These are phyloP conservation scores for Micromesistius poutassou DNA, from an alignment of 2,797 vertebrate genomes.

Conservation along the genomic window DNA sequence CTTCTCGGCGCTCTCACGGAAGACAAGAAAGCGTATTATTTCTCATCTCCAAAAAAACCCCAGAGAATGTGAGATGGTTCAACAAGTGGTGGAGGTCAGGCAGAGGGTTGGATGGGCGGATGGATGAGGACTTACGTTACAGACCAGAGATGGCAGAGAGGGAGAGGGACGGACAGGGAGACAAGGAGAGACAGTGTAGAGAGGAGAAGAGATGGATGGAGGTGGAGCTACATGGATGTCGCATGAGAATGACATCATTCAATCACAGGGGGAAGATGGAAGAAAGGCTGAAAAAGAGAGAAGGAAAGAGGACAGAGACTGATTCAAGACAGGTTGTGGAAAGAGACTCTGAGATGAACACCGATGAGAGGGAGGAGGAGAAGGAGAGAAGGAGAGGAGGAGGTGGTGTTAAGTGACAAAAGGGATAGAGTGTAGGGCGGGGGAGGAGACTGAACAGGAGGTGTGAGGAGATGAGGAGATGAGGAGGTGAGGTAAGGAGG, in stretches of 20 bases:
- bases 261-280: not conserved
- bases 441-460: not conserved
- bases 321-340: not conserved
- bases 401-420: not conserved
- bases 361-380: not conserved
- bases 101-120: slow-evolving; percentile 31
- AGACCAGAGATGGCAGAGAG: slow-evolving; percentile 13
- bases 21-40: not conserved
- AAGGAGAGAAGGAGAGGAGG: not conserved
- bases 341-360: not conserved
- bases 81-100: not conserved
- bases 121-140: not conserved
- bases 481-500: not conserved
- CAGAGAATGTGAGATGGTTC: not conserved
- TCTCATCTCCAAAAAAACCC: not conserved
- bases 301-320: not conserved
- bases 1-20: not conserved
- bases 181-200: slow-evolving; percentile 13
- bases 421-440: not conserved
- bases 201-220: slow-evolving; percentile 37
- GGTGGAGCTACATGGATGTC: slow-evolving; percentile 2
- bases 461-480: not conserved
- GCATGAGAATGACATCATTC: not conserved
- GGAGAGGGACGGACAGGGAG: slow-evolving; percentile 25
- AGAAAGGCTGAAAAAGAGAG: not conserved